Percentiles rank a stretch among this genome's conserved stretches.
phyloP scores from a whole-genome alignment of 2,797 vertebrate species.

The Aphelocoma californica region DNA sequence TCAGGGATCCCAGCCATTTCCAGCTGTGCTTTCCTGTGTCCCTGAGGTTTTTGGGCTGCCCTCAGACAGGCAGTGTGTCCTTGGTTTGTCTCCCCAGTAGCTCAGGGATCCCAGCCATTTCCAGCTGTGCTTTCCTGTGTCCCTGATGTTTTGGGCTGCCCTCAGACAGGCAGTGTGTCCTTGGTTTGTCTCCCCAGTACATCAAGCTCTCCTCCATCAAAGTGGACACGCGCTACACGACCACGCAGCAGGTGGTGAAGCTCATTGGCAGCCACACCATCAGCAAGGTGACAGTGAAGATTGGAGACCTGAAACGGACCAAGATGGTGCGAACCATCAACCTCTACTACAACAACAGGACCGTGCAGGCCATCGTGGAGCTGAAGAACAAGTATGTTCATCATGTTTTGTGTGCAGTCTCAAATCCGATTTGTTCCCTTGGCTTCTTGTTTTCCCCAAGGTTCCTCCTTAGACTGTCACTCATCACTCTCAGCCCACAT shows the following conservation, averaged over 20 bases:
- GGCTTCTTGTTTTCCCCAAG: not conserved
- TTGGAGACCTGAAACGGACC: constrained; percentile 95
- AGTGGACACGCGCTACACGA: constrained; percentile 98
- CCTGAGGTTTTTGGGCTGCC: too few species aligned
- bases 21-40: not conserved
- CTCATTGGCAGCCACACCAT: constrained; percentile 98
- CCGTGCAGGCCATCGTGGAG: constrained; percentile 97
- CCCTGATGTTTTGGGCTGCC: not conserved
- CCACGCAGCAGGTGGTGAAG: constrained; percentile 98
- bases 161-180: not conserved
- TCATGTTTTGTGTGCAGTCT: accelerated
- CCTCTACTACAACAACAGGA: constrained; percentile 98
- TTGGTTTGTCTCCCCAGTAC: constrained; percentile 78
- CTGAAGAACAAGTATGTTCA: constrained; percentile 94
- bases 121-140: not conserved
- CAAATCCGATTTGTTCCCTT: not conserved
- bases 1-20: too few species aligned
- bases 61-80: too few species aligned
- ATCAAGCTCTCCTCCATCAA: constrained; percentile 99
- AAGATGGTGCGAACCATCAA: constrained; percentile 99
- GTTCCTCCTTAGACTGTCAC: not conserved
- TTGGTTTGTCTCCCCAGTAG: not conserved
- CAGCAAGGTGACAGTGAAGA: constrained; percentile 98
- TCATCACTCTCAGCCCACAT: not conserved
- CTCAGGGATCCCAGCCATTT: not conserved